Base-by-base conservation (phyloP, 2,113 vertebrate species). In the Alouatta palliata region DNA sequence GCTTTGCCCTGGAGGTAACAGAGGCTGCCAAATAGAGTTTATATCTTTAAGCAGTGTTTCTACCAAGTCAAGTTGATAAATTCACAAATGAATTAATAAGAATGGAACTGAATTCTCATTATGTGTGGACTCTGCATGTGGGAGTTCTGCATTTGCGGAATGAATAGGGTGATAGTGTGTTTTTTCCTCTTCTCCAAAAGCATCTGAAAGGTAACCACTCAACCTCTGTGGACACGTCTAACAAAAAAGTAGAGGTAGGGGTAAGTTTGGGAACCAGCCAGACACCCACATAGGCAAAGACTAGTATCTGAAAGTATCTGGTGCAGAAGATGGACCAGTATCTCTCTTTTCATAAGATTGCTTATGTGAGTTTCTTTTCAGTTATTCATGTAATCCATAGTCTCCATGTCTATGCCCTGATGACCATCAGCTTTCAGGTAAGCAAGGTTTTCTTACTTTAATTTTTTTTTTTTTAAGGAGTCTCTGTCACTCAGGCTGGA, bases 261-360 rank as follows among this genome's bases (percentile, higher is more conserved):
- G 3, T 35, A 56, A 23, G 8, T 71, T 6, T 68, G 66, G 66
- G 17, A 40, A 75, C 45, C 21, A 45, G 8, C 16, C 6, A 47
- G 32, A 75, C 25, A 17, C 1, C 9, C 2, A 16, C 21, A 1
- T 3, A 11, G 3, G 10, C 17, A 11, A 13, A 11, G 70, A 21
- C 17, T 21, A 17, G 1, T 23, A 13, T 71, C 25, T 35, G 6
- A 19, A 88, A 23, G 3, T 2, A 1, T 35, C 45, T 8, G 66
- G 21, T 4, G 32, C 19, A 30, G 56, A 52, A 17, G 35, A 0
- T 16, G 19, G 25, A 37, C 3, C 1, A 16, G 20, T 32, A 32
- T 13, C 12, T 64, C 27, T 64, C 27, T 9, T 19, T 2, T 52
- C 2, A 27, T 2, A 32, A 54, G 13, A 4, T 2, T 17, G 3